Percentiles rank a stretch among this genome's conserved stretches.
phyloP scores from a whole-genome alignment of 2,113 vertebrate species.

The Oryzias javanicus region DNA sequence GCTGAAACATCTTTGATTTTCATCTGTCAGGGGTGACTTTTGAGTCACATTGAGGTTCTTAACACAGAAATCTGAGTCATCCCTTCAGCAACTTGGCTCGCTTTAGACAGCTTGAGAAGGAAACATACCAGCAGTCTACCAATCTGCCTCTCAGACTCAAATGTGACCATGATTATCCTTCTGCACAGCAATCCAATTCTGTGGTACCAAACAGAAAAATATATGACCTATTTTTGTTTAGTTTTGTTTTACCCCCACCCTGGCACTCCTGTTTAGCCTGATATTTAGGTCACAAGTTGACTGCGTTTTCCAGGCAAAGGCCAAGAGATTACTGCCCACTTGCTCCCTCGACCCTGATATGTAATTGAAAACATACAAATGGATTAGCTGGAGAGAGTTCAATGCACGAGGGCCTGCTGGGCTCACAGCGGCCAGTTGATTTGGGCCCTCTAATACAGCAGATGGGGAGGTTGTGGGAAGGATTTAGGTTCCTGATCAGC shows the following conservation, averaged over 20 bases:
- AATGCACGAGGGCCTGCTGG: slow-evolving; percentile 44
- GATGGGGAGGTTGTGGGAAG: not conserved
- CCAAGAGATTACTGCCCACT: slow-evolving; percentile 65
- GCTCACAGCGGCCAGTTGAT: slow-evolving; percentile 33
- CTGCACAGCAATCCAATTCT: slow-evolving; percentile 48
- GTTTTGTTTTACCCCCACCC: slow-evolving; percentile 43
- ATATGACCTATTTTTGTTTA: slow-evolving; percentile 59
- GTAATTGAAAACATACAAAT: slow-evolving; percentile 73
- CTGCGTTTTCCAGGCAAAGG: slow-evolving; percentile 52
- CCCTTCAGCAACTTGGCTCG: slow-evolving; percentile 32
- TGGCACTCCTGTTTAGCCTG: slow-evolving; percentile 43
- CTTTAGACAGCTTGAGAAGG: slow-evolving; percentile 18
- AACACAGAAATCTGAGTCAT: slow-evolving; percentile 60
- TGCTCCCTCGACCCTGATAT: slow-evolving; percentile 42
- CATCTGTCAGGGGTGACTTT: slow-evolving; percentile 18
- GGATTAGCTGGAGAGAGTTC: slow-evolving; percentile 72
- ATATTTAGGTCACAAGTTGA: slow-evolving; percentile 71
- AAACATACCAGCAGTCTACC: slow-evolving; percentile 5
- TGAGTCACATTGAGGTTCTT: slow-evolving; percentile 14
- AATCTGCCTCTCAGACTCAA: slow-evolving; percentile 41
- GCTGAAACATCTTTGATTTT: slow-evolving; percentile 15
- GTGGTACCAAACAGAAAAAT: slow-evolving; percentile 44
- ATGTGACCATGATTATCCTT: slow-evolving; percentile 54
- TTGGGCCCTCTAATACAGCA: slow-evolving; percentile 47
- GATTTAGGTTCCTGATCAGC: slow-evolving; percentile 61